A percentile compares a stretch with the other conserved stretches of the same genome.
phyloP scores from a whole-genome alignment of 2,797 vertebrate species.

The Eutrigla gurnardus region DNA sequence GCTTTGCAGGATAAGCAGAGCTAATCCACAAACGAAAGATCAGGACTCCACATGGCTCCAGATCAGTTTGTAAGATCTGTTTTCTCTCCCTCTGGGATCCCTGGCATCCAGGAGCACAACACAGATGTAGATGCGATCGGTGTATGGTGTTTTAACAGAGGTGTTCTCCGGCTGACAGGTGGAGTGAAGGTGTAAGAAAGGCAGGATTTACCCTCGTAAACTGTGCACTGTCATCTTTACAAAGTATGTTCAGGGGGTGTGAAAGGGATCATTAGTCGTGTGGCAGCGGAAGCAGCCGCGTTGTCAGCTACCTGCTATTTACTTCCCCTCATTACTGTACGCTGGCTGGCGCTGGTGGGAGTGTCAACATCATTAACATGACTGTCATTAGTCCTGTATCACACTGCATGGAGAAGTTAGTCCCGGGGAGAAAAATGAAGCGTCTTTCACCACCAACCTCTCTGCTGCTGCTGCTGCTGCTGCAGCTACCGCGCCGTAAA shows the following conservation, averaged over 20 bases:
- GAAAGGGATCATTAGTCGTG: conserved; percentile 80
- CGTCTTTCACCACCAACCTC: conserved; percentile 65
- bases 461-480: conserved; percentile 35
- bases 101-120: conserved; percentile 15
- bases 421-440: conserved; percentile 81
- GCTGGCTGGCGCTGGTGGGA: conserved; percentile 82
- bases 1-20: conserved; percentile 27
- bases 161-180: conserved; percentile 61
- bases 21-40: conserved; percentile 48
- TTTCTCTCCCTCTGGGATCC: background rate
- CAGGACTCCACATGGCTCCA: conserved; percentile 19
- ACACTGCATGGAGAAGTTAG: conserved; percentile 77
- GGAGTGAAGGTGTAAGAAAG: conserved; percentile 72
- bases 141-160: conserved; percentile 57
- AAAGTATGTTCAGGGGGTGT: conserved; percentile 79
- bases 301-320: conserved; percentile 85
- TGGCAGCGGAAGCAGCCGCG: conserved; percentile 70
- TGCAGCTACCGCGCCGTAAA: conserved; percentile 22
- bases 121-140: conserved; percentile 43
- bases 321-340: conserved; percentile 80
- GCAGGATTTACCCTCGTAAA: conserved; percentile 76
- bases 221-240: conserved; percentile 78
- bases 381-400: conserved; percentile 84
- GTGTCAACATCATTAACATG: conserved; percentile 87
- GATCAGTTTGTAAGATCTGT: conserved; percentile 31